These are phyloP conservation scores for Erebia epiphron DNA, from an alignment of 2,888 invertebrate genomes.

Conservation along the genomic window DNA sequence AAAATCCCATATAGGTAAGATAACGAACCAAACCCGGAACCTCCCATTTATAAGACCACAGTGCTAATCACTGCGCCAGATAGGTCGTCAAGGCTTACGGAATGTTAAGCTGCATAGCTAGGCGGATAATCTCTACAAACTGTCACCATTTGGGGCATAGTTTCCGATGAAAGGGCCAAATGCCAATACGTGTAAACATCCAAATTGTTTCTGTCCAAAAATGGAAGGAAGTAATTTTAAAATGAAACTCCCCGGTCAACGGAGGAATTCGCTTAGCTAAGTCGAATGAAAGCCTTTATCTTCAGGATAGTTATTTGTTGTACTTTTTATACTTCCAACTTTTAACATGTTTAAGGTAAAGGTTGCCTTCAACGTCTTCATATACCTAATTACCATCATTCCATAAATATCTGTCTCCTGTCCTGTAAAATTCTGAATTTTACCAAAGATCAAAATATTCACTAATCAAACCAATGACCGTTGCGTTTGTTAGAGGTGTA, in stretches of 20 bases:
- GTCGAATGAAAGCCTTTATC: constrained; percentile 32
- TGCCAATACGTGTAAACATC: constrained; percentile 62
- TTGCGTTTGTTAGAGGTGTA: neutral
- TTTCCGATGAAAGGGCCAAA: constrained; percentile 64
- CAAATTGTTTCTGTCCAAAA: constrained; percentile 62
- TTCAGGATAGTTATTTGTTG: neutral
- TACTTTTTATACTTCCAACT: neutral
- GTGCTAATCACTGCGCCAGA: no score
- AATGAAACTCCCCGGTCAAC: constrained; percentile 56
- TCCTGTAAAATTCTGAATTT: neutral
- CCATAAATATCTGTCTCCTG: neutral
- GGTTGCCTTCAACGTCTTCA: no score
- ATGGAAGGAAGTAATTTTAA: constrained; percentile 42
- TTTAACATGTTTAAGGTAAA: neutral
- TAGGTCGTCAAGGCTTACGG: no score
- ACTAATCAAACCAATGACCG: constrained; percentile 2
- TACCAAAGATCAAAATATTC: neutral
- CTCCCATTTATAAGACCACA: no score
- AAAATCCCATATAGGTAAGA: no score
- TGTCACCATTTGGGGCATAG: constrained; percentile 50
- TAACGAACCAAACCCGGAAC: no score
- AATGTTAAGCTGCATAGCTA: neutral
- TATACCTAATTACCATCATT: constrained; percentile 1
- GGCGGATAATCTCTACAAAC: neutral
- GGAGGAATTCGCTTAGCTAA: constrained; percentile 57